Evolutionary conservation across 1,140 invertebrate genomes (phyloP).

Genomic region (Ips typographus): DNA sequence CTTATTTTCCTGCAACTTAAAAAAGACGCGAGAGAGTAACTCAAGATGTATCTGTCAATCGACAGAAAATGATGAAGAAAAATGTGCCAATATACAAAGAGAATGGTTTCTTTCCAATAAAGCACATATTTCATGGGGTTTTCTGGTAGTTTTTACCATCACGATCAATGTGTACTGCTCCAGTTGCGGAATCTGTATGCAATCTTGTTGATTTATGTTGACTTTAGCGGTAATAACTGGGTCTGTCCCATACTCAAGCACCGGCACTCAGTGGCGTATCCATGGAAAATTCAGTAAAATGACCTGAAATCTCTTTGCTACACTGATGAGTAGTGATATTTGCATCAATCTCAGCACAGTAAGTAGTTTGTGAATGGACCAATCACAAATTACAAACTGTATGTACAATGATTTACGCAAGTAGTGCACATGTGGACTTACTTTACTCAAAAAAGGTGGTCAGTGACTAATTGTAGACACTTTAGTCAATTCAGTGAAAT

Average conservation of each 20-base stretch:
- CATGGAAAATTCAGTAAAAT: background rate
- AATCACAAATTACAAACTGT: background rate
- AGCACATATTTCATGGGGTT: constrained; percentile 38
- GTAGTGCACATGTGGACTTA: background rate
- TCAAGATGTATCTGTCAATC: constrained; percentile 14
- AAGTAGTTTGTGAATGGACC: background rate
- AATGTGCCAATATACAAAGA: constrained; percentile 12
- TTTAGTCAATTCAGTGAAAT: background rate
- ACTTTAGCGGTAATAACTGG: constrained; percentile 34
- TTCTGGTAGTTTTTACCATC: constrained; percentile 45
- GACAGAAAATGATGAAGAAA: background rate
- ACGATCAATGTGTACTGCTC: constrained; percentile 45
- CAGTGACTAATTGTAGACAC: background rate
- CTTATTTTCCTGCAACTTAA: background rate
- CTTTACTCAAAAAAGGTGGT: background rate
- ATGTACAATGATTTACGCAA: background rate
- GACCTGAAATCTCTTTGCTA: background rate
- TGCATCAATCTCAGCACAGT: background rate
- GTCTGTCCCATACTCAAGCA: constrained; percentile 13
- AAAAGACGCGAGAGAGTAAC: no score
- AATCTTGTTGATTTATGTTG: constrained; percentile 46
- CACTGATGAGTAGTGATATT: background rate
- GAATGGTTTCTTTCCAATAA: constrained; percentile 26
- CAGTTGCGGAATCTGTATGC: constrained; percentile 44
- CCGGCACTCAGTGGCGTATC: constrained; percentile 22